Percentiles rank a stretch among this genome's conserved stretches.
Evolutionary conservation across 2,797 vertebrate genomes (phyloP).

Genomic region (Semaprochilodus insignis): DNA sequence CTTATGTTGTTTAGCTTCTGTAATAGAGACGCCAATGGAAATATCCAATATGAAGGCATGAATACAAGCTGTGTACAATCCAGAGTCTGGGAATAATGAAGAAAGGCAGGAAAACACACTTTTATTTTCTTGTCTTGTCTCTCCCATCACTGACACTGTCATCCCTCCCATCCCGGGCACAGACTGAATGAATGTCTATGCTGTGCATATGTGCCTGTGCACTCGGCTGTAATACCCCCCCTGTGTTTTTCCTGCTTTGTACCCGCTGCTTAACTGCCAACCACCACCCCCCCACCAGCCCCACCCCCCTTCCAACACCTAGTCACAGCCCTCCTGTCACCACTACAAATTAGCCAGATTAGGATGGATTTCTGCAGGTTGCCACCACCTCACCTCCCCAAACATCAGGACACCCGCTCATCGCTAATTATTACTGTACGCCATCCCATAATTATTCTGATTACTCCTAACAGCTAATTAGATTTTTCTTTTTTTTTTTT

Average conservation of each 20-base stretch:
- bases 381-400: slow-evolving; percentile 34
- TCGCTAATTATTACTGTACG: slow-evolving; percentile 51
- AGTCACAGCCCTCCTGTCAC: slow-evolving; percentile 11
- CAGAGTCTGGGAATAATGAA: background rate
- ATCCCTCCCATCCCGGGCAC: background rate
- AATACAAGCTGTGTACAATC: background rate
- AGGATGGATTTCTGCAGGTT: slow-evolving; percentile 52
- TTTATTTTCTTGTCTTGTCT: background rate
- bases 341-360: slow-evolving; percentile 56
- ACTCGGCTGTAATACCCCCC: background rate
- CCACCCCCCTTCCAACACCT: background rate
- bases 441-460: slow-evolving; percentile 49
- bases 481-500: slow-evolving; percentile 5
- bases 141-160: background rate
- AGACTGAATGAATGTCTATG: slow-evolving; percentile 18
- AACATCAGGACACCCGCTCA: slow-evolving; percentile 34
- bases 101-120: background rate
- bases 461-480: slow-evolving; percentile 53
- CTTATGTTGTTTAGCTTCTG: too few relatives aligned
- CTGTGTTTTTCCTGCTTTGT: background rate
- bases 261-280: slow-evolving; percentile 2
- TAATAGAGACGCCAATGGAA: background rate
- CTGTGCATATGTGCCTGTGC: background rate
- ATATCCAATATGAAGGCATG: background rate
- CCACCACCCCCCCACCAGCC: too few relatives aligned